phyloP scores from a whole-genome alignment of 1,140 invertebrate genomes.

The Procambarus clarkii region DNA sequence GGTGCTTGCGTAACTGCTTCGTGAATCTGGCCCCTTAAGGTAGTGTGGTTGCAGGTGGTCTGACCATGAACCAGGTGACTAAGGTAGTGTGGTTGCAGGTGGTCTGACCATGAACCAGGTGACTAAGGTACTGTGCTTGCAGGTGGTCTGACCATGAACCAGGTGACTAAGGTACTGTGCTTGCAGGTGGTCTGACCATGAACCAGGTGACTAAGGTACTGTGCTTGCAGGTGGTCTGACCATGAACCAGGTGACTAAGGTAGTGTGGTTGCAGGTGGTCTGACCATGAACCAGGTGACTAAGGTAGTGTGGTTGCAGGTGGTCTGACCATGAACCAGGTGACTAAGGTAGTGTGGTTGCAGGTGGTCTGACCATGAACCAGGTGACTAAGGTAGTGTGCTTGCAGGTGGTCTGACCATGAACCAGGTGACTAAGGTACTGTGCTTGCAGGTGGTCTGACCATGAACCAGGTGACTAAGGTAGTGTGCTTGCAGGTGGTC shows the following conservation, averaged over 20 bases:
- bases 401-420: slow-evolving; percentile 22
- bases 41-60: too few species aligned
- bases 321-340: background rate
- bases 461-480: too few species aligned
- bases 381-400: background rate
- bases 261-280: slow-evolving; percentile 26
- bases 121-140: background rate
- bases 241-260: too few species aligned
- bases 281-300: too few species aligned
- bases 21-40: too few species aligned
- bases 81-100: too few species aligned
- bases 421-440: background rate
- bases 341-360: background rate
- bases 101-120: too few species aligned
- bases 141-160: slow-evolving; percentile 20
- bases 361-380: slow-evolving; percentile 20
- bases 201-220: background rate
- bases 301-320: slow-evolving; percentile 24
- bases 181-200: slow-evolving; percentile 22
- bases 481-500: slow-evolving; percentile 27
- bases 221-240: slow-evolving; percentile 22
- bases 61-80: too few species aligned
- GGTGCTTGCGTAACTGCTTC: too few species aligned
- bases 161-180: background rate
- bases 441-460: slow-evolving; percentile 22